A percentile compares a stretch with the other conserved stretches of the same genome.
Conservation (phyloP, 2,113 vertebrate species). For the Poecilia latipinna region DNA sequence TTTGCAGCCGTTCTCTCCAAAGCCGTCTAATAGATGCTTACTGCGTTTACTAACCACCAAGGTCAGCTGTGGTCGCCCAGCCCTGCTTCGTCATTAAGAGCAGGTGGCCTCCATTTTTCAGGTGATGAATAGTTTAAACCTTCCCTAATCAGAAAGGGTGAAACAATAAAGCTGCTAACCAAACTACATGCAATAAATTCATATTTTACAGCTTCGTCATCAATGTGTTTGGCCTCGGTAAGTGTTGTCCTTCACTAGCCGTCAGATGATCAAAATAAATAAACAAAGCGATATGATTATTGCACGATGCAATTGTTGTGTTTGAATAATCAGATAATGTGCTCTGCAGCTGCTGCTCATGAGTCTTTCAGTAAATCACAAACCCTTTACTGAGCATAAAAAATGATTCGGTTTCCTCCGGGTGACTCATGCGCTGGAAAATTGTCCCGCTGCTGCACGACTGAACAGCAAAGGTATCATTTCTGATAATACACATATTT, state of each 20-base stretch:
- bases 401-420: constrained; percentile 1
- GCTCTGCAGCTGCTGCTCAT: neutral
- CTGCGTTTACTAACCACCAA: constrained; percentile 38
- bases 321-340: constrained; percentile 34
- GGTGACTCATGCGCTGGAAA: constrained; percentile 3
- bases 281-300: constrained; percentile 21
- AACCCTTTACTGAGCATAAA: constrained; percentile 11
- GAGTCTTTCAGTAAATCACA: constrained; percentile 22
- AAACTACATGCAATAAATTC: constrained; percentile 8
- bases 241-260: constrained; percentile 48
- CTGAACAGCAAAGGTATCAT: neutral
- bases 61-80: constrained; percentile 46
- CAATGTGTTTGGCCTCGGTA: constrained; percentile 41
- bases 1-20: constrained; percentile 10
- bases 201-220: constrained; percentile 67
- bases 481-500: too few relatives aligned
- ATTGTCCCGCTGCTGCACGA: neutral
- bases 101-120: constrained; percentile 34
- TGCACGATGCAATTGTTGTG: constrained; percentile 8
- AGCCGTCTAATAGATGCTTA: constrained; percentile 13
- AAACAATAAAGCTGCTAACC: constrained; percentile 57
- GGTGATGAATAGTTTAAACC: constrained; percentile 27
- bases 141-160: constrained; percentile 35
- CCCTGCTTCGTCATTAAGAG: constrained; percentile 45
- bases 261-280: neutral